Percentiles rank a stretch among this genome's conserved stretches.
phyloP scores from a whole-genome alignment of 1,140 invertebrate genomes.

The Melipona quadrifasciata region DNA sequence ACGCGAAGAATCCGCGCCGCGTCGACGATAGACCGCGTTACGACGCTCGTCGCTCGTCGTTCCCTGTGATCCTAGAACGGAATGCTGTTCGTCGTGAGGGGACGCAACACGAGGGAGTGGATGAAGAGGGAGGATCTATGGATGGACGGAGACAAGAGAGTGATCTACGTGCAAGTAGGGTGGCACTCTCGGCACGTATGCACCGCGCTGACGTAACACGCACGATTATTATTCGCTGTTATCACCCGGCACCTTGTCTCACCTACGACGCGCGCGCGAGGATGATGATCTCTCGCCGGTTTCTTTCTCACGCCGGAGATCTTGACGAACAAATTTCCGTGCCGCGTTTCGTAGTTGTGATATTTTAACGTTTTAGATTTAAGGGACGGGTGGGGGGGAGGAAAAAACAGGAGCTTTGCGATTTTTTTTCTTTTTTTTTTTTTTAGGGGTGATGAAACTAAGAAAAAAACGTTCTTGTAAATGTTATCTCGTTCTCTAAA shows the following conservation, averaged over 20 bases:
- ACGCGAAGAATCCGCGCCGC: neutral
- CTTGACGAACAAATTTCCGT: conserved; percentile 6
- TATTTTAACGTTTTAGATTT: no score
- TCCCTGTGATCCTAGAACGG: conserved; percentile 56
- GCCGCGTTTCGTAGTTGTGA: neutral
- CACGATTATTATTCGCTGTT: conserved; percentile 75
- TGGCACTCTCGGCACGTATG: conserved; percentile 69
- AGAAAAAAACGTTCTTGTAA: no score
- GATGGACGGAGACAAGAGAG: conserved; percentile 47
- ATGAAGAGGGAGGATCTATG: neutral
- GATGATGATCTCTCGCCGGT: neutral
- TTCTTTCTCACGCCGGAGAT: conserved; percentile 8
- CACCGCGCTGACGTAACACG: conserved; percentile 74
- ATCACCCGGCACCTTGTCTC: conserved; percentile 50
- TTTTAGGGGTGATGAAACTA: no score
- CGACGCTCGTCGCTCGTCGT: conserved; percentile 24
- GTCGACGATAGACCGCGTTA: conserved; percentile 33
- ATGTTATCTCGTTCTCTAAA: no score
- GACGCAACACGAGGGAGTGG: neutral
- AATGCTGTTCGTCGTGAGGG: conserved; percentile 65
- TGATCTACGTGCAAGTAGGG: conserved; percentile 72
- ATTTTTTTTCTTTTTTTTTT: no score
- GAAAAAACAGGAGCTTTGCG: no score
- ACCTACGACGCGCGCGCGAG: neutral
- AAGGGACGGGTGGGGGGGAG: no score